A percentile compares a stretch with the other conserved stretches of the same genome.
Conservation (phyloP, 2,797 vertebrate species). For the Micromesistius poutassou region DNA sequence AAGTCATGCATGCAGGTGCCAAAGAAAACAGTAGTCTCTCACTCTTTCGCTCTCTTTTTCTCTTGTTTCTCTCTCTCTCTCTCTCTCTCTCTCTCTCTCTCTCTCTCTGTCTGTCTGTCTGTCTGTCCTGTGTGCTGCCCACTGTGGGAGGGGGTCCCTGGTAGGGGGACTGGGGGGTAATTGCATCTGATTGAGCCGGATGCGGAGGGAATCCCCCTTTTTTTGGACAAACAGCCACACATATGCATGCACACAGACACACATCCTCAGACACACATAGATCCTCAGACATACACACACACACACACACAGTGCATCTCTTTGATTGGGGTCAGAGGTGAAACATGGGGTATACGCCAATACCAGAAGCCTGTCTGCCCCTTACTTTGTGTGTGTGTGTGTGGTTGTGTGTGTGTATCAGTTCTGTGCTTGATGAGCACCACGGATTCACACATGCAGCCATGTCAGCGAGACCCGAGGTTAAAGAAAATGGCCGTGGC, state of each 20-base stretch:
- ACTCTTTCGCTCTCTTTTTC: neutral
- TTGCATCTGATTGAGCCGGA: constrained; percentile 68
- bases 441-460: constrained; percentile 38
- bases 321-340: constrained; percentile 58
- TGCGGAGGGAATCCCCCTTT: constrained; percentile 62
- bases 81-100: too few species aligned
- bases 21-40: constrained; percentile 61
- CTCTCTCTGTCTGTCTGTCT: too few species aligned
- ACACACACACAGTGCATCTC: constrained; percentile 38
- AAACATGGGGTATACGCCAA: constrained; percentile 43
- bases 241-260: constrained; percentile 29
- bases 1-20: constrained; percentile 75
- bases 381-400: constrained; percentile 52
- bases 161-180: constrained; percentile 45
- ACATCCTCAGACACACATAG: constrained; percentile 6
- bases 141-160: neutral
- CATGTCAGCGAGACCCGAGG: constrained; percentile 37
- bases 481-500: neutral
- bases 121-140: too few species aligned
- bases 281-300: constrained; percentile 25
- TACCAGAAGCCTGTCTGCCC: constrained; percentile 47
- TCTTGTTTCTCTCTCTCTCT: too few species aligned
- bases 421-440: constrained; percentile 18
- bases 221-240: constrained; percentile 2
- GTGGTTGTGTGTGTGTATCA: constrained; percentile 24